Base-by-base conservation (phyloP, 2,888 invertebrate species). In the Frankliniella intonsa region DNA sequence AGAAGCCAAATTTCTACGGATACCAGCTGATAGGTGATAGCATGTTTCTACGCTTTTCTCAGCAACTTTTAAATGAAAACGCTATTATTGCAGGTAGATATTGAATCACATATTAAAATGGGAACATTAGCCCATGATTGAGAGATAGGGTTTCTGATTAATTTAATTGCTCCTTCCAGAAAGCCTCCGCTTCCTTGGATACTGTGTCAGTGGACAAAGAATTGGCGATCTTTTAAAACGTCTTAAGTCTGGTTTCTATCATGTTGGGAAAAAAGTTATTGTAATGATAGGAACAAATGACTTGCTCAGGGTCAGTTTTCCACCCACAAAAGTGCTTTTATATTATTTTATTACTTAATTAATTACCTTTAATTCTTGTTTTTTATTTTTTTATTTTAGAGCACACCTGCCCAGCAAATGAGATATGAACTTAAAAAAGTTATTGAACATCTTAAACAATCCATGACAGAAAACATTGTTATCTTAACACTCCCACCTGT, bases 251-350 rank as follows among this genome's bases (percentile, higher is more conserved):
- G 82, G 83, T 1, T 82, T 84, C 50, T 82, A 84, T 80, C 84
- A 84, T 79, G 27, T 83, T 11, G 80, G 51, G 12, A 81, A 83
- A 17, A 84, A 82, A 82, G 81, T 83, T 8, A 81, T 85, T 22
- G 80, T 85, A 0, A 83, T 85, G 83, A 84, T 85, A 79, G 85
- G 85, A 81, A 85, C 85, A 9, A 85, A 85, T 80, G 84, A 85
- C 82, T 82, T 85, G 62, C 80, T 85, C 11, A 82, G 83, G 81
- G 85, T 84, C 81, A 81, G 83, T 81, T 5, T 50, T 80, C 0
- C 22, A 22, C 1, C 17, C 14, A 55, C 19, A 2, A 51, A 51
- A 12, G 12, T 9, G 51, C 9, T 51, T 12, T 51, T 12, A 51
- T 51, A 51, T 51, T 51, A 11, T 62, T 62, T 14, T 27, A 27